Conservation (phyloP, 2,888 invertebrate genomes). For the Andrena bucephala region DNA sequence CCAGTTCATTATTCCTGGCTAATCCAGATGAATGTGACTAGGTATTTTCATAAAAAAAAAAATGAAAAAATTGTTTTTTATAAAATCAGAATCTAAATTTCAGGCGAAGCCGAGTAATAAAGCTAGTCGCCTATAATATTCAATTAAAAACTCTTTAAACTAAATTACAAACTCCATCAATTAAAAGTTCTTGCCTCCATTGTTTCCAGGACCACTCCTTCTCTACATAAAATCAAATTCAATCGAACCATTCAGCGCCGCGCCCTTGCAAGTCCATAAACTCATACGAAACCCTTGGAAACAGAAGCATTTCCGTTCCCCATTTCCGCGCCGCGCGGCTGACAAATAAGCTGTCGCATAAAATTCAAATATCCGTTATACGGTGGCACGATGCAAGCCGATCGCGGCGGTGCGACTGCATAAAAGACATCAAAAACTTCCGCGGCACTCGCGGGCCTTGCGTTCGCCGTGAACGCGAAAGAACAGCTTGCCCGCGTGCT, state of each 20-base stretch:
- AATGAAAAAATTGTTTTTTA: too few relatives aligned
- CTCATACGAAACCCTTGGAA: neutral
- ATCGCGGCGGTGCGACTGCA: slow-evolving; percentile 8
- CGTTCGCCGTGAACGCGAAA: neutral
- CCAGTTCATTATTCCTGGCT: too few relatives aligned
- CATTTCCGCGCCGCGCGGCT: neutral
- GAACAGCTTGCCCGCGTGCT: slow-evolving; percentile 7
- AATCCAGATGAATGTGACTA: too few relatives aligned
- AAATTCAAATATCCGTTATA: slow-evolving; percentile 50
- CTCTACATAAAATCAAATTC: neutral
- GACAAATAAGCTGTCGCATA: slow-evolving; percentile 60
- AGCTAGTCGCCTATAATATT: neutral
- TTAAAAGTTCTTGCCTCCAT: neutral
- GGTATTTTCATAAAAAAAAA: too few relatives aligned
- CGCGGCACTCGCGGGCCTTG: neutral
- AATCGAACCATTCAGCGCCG: neutral
- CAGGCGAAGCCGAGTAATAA: too few relatives aligned
- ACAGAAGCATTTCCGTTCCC: slow-evolving; percentile 10
- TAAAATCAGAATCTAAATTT: too few relatives aligned
- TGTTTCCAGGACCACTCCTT: neutral
- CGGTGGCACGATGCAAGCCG: neutral
- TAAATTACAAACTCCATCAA: too few relatives aligned
- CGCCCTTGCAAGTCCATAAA: neutral
- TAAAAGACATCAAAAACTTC: slow-evolving; percentile 30
- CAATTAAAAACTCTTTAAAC: neutral